Percentiles rank a stretch among this genome's conserved stretches.
Evolutionary conservation across 1,140 invertebrate species (phyloP).

Genomic region (Triops cancriformis): DNA sequence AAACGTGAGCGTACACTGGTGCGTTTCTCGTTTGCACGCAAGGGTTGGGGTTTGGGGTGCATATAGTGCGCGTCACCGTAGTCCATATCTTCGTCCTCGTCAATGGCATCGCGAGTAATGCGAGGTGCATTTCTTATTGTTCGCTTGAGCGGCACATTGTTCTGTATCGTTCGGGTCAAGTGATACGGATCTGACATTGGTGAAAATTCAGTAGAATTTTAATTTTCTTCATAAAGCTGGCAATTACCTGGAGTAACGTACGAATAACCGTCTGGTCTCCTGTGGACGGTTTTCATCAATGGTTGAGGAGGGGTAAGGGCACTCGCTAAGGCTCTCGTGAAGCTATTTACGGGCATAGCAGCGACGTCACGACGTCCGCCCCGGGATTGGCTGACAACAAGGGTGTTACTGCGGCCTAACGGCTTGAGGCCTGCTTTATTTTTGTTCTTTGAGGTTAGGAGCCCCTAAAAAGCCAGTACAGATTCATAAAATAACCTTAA

Average conservation of each 20-base stretch:
- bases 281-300: neutral
- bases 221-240: constrained; percentile 20
- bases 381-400: neutral
- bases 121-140: neutral
- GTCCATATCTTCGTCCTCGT: constrained; percentile 10
- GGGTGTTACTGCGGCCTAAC: neutral
- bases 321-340: neutral
- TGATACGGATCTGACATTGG: neutral
- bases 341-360: neutral
- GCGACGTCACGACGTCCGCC: neutral
- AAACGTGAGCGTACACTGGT: constrained; percentile 32
- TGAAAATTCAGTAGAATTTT: neutral
- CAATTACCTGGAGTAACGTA: constrained; percentile 21
- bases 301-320: neutral
- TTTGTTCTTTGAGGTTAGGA: neutral
- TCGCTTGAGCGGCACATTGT: neutral
- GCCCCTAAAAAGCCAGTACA: neutral
- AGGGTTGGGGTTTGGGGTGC: constrained; percentile 3
- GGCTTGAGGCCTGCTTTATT: neutral
- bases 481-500: neutral
- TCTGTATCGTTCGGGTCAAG: neutral
- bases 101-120: neutral
- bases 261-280: neutral
- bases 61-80: neutral
- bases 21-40: neutral